These are phyloP conservation scores for Fragum sueziense DNA, from an alignment of 2,888 invertebrate species.

Conservation along the genomic window DNA sequence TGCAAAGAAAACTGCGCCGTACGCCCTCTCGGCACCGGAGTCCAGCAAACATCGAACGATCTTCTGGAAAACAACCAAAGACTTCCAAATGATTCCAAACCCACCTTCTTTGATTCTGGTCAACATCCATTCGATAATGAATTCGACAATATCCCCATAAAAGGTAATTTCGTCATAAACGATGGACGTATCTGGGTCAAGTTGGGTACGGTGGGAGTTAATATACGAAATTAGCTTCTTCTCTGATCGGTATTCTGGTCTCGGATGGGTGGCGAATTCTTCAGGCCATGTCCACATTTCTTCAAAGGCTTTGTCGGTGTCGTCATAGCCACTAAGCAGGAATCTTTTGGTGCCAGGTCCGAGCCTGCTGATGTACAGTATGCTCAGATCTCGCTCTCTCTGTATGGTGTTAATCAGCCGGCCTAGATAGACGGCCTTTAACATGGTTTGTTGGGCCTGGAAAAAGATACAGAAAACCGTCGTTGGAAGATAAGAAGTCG, in stretches of 20 bases:
- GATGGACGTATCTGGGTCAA: constrained; percentile 19
- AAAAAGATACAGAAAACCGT: neutral
- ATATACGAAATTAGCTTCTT: constrained; percentile 26
- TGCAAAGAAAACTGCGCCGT: constrained; percentile 93
- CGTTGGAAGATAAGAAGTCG: too few species aligned
- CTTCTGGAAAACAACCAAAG: constrained; percentile 92
- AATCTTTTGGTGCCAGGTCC: constrained; percentile 69
- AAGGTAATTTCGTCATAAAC: constrained; percentile 48
- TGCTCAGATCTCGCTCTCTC: constrained; percentile 71
- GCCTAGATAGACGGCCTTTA: constrained; percentile 68
- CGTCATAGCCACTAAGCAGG: constrained; percentile 63
- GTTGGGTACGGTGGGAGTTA: constrained; percentile 25
- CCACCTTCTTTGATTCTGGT: constrained; percentile 66
- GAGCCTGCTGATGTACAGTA: constrained; percentile 67
- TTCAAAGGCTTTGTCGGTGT: constrained; percentile 66
- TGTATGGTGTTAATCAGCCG: constrained; percentile 70
- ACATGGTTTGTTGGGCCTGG: constrained; percentile 65
- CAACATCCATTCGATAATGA: constrained; percentile 71
- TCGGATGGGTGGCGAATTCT: constrained; percentile 29
- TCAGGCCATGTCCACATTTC: constrained; percentile 50
- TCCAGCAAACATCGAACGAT: constrained; percentile 93
- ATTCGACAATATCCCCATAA: constrained; percentile 68
- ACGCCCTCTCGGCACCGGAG: constrained; percentile 92
- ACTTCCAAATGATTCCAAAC: constrained; percentile 69
- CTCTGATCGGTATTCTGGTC: constrained; percentile 31